Conservation (phyloP, 2,113 vertebrate species). For the Ameiurus melas region DNA sequence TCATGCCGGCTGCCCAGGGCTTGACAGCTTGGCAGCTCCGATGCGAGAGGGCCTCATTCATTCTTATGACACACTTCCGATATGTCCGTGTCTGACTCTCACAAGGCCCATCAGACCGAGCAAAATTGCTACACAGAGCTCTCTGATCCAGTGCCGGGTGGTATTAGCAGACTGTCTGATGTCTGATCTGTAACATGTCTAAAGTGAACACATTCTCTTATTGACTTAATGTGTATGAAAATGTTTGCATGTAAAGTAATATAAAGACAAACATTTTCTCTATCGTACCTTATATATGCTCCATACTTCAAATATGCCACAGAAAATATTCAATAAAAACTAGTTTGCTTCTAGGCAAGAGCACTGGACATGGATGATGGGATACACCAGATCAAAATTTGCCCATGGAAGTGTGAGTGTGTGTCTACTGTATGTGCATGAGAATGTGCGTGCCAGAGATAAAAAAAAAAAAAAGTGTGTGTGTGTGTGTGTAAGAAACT, state of each 20-base stretch:
- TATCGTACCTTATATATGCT: slow-evolving; percentile 3
- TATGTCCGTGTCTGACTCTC: slow-evolving; percentile 65
- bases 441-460: slow-evolving; percentile 1
- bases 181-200: slow-evolving; percentile 30
- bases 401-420: slow-evolving; percentile 14
- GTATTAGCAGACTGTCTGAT: slow-evolving; percentile 50
- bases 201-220: slow-evolving; percentile 9
- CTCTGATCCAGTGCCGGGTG: slow-evolving; percentile 53
- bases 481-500: slow-evolving; percentile 53
- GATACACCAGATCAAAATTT: slow-evolving; percentile 32
- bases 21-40: slow-evolving; percentile 76
- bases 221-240: slow-evolving; percentile 31
- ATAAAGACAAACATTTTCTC: slow-evolving; percentile 22
- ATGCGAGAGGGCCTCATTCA: slow-evolving; percentile 76
- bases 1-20: slow-evolving; percentile 72
- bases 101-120: slow-evolving; percentile 56
- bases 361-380: slow-evolving; percentile 31
- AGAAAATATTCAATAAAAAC: background rate
- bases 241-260: slow-evolving; percentile 8
- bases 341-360: slow-evolving; percentile 28
- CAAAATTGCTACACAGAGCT: slow-evolving; percentile 55
- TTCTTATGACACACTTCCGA: slow-evolving; percentile 79
- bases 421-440: background rate
- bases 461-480: background rate
- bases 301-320: background rate